These are phyloP conservation scores for Celastrina argiolus DNA, from an alignment of 2,888 invertebrate genomes.

Conservation along the genomic window DNA sequence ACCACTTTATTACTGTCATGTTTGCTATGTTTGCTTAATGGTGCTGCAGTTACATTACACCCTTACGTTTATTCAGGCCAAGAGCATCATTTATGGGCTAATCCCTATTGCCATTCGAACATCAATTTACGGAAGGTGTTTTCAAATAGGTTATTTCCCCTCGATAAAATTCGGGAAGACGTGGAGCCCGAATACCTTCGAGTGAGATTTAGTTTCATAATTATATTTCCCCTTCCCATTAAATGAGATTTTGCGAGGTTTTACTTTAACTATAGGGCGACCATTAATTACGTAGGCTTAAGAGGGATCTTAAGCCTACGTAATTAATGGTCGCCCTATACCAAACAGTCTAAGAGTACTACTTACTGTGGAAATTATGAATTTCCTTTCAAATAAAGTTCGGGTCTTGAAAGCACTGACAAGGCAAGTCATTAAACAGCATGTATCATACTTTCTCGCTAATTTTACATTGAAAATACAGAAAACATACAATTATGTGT, in stretches of 20 bases:
- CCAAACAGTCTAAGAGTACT: not conserved
- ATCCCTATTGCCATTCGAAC: not conserved
- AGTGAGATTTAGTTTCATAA: slow-evolving; percentile 14
- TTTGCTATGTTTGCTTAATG: not conserved
- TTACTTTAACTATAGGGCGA: not conserved
- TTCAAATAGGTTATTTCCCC: slow-evolving; percentile 4
- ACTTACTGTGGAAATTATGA: slow-evolving; percentile 1
- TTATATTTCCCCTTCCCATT: slow-evolving; percentile 6
- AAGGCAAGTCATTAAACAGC: no score
- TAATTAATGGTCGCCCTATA: slow-evolving; percentile 7
- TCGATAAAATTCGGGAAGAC: slow-evolving; percentile 5
- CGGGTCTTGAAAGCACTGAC: not conserved
- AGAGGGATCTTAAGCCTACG: slow-evolving; percentile 9
- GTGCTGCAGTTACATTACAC: not conserved
- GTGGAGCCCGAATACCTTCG: slow-evolving; percentile 3
- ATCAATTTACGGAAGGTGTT: slow-evolving; percentile 1
- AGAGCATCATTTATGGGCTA: not conserved
- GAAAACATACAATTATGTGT: no score
- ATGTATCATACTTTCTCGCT: no score
- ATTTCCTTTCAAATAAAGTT: not conserved
- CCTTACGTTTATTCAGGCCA: not conserved
- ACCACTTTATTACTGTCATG: no score
- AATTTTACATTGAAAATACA: no score
- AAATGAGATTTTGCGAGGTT: slow-evolving; percentile 7
- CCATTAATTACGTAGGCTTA: no score